A percentile compares a stretch with the other conserved stretches of the same genome.
Conservation (phyloP, 92 coral and sea anemone species). For the Porites divaricata region DNA sequence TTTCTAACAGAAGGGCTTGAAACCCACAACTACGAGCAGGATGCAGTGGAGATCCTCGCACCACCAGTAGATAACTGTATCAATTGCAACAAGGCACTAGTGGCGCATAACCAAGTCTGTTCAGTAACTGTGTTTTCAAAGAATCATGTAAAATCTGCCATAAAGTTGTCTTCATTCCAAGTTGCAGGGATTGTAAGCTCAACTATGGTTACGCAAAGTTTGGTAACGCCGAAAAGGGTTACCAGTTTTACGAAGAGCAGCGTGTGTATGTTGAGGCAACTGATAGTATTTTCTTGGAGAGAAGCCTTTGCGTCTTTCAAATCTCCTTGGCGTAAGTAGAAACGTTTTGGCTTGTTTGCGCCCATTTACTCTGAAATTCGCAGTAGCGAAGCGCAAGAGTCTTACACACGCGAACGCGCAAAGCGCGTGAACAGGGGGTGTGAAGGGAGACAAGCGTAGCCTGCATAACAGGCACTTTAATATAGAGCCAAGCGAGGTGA, state of each 20-base stretch:
- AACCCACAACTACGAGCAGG: neutral
- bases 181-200: constrained; percentile 20
- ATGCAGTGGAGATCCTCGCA: constrained; percentile 1
- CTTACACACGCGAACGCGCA: no score
- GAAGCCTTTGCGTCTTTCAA: constrained; percentile 38
- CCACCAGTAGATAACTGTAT: neutral
- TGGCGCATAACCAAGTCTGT: neutral
- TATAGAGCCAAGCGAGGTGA: no score
- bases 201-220: constrained; percentile 27
- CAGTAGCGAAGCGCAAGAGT: no score
- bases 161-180: constrained; percentile 17
- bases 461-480: no score
- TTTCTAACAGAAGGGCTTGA: neutral
- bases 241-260: constrained; percentile 17
- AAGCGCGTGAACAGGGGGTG: no score
- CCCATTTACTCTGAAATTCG: no score
- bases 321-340: constrained; percentile 39
- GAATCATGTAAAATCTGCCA: constrained; percentile 5
- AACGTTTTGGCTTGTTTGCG: no score
- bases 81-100: neutral
- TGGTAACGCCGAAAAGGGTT: constrained; percentile 19
- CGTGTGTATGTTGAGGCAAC: constrained; percentile 34
- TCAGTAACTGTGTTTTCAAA: neutral
- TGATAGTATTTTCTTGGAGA: constrained; percentile 26
- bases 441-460: no score